Percentiles rank a stretch among this genome's conserved stretches.
These are phyloP conservation scores for pig (Sus scrofa) DNA, from an alignment of 2,113 vertebrate genomes.

Conservation along the genomic window DNA sequence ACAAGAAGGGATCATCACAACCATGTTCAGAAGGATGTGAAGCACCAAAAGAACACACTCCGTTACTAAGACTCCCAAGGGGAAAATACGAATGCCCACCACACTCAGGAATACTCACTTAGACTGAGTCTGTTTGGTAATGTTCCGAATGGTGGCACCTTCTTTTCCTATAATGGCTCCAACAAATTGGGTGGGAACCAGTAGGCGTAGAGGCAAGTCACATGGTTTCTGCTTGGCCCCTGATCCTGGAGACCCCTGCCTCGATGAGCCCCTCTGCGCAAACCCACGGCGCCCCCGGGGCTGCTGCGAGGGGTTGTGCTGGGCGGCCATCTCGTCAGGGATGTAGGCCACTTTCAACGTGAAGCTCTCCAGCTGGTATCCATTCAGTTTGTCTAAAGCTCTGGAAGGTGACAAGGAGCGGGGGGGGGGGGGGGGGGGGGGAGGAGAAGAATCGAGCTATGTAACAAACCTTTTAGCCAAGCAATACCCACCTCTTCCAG, in stretches of 20 bases:
- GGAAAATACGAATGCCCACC: fast-evolving
- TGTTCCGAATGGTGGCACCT: slow-evolving; percentile 97
- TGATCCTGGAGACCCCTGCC: slow-evolving; percentile 93
- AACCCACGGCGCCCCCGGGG: slow-evolving; percentile 92
- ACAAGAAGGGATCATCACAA: not conserved
- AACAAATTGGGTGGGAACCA: slow-evolving; percentile 98
- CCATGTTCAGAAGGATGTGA: not conserved
- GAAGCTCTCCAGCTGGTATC: slow-evolving; percentile 96
- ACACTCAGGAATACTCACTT: slow-evolving; percentile 90
- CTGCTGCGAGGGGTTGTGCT: slow-evolving; percentile 83
- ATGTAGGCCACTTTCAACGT: slow-evolving; percentile 98
- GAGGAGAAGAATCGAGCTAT: not conserved
- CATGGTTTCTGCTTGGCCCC: slow-evolving; percentile 94
- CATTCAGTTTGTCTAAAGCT: slow-evolving; percentile 98
- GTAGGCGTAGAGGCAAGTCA: slow-evolving; percentile 94
- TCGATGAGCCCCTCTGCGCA: slow-evolving; percentile 92
- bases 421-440: fast-evolving
- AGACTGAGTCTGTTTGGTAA: slow-evolving; percentile 99
- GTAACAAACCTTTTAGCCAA: not conserved
- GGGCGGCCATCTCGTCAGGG: slow-evolving; percentile 94
- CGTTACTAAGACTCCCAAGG: not conserved
- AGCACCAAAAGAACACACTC: not conserved
- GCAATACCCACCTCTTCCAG: not conserved
- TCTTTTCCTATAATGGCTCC: slow-evolving; percentile 99
- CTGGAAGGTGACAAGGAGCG: slow-evolving; percentile 84